Conservation (phyloP, 1,140 invertebrate genomes). For the Ruditapes philippinarum region DNA sequence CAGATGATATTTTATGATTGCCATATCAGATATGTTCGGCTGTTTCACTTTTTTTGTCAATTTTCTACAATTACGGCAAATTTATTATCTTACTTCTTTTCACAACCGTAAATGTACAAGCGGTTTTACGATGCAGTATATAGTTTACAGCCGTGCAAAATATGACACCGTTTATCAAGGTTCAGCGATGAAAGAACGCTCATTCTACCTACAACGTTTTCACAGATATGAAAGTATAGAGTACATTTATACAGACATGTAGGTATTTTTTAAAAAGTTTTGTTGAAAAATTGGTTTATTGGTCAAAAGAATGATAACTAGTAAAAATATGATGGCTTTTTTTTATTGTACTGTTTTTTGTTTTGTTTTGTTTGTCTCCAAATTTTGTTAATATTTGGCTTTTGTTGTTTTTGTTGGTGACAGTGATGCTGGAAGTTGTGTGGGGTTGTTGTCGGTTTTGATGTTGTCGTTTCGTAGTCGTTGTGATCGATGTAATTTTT, state of each 20-base stretch:
- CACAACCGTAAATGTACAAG: not conserved
- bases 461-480: too few relatives aligned
- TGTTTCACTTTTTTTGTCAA: conserved; percentile 4
- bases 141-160: conserved; percentile 3
- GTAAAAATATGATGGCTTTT: not conserved
- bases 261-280: too few relatives aligned
- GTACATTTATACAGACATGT: too few relatives aligned
- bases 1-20: conserved; percentile 3
- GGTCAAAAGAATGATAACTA: not conserved
- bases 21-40: not conserved
- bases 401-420: too few relatives aligned
- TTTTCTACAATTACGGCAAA: conserved; percentile 8
- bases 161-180: not conserved
- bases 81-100: not conserved
- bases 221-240: not conserved
- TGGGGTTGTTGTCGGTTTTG: too few relatives aligned
- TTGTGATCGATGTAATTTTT: too few relatives aligned
- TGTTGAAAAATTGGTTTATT: too few relatives aligned
- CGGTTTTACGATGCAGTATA: not conserved
- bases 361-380: not conserved
- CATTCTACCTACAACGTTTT: not conserved
- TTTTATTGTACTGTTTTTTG: not conserved
- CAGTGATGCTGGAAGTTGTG: too few relatives aligned
- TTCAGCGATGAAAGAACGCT: not conserved
- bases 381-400: too few relatives aligned